Base-by-base conservation (phyloP, 2,113 vertebrate genomes). In the Channa maculata region DNA sequence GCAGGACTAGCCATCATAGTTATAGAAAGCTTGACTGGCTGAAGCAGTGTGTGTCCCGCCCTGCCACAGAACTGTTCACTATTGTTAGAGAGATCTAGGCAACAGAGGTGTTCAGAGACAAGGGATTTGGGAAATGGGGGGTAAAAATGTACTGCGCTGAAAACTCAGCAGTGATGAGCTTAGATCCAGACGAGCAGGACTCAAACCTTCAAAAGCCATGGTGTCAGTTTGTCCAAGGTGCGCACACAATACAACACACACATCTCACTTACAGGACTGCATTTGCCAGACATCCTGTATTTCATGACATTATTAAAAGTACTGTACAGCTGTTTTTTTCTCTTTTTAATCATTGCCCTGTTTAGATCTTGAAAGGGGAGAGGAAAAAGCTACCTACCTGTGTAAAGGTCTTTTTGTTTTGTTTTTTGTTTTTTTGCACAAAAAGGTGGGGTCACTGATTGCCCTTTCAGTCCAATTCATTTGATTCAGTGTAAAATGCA, bases 241-340 rank as follows among this genome's bases (percentile, higher is more conserved):
- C 69, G 80, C 64, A 71, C 45, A 66, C 9, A 24, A 38, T 36
- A 55, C 55, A 61, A 24, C 41, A 70, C 39, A 69, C 54, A 79
- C 51, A 9, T 24, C 69, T 71, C 80, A 80, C 79, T 83, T 80
- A 85, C 80, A 76, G 82, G 85, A 92, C 90, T 90, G 86, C 74
- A 45, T 78, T 81, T 93, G 89, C 94, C 95, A 93, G 90, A 92
- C 94, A 95, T 92, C 93, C 94, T 93, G 93, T 94, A 93, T 95
- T 95, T 90, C 92, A 96, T 94, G 93, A 95, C 93, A 96, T 94
- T 94, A 94, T 96, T 92, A 94, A 95, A 94, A 96, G 95, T 96
- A 96, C 95, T 97, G 96, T 96, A 96, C 94, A 96, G 95, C 93
- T 79, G 88, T 94, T 91, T 84, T 83, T 79, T 82, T 80, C 82